Evolutionary conservation across 2,113 vertebrate species (phyloP), one percentile per base, ranked within the genome.

Genomic region (Heterochromis multidens): DNA sequence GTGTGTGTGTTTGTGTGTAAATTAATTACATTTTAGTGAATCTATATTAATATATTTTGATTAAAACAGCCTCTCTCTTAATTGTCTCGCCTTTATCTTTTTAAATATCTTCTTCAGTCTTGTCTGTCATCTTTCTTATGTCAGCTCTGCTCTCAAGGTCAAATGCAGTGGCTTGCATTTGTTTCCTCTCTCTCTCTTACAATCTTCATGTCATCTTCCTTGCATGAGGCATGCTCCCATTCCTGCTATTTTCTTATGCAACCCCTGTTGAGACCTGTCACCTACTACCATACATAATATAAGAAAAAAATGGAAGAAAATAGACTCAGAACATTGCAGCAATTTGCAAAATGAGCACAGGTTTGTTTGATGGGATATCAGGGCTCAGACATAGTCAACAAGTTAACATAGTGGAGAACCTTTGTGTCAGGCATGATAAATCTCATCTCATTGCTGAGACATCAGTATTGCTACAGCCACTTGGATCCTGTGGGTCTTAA

Each of bases 211-310:
- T 90, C 77, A 61, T 92, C 81, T 78, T 90, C 77, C 74, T 60
- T 4, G 40, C 21, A 25, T 9, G 54, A 74, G 86, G 72, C 82
- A 80, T 74, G 54, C 57, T 89, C 40, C 33, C 77, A 67, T 85
- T 86, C 62, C 83, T 72, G 86, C 88, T 62, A 70, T 85, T 87
- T 94, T 90, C 83, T 70, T 46, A 93, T 91, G 93, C 93, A 93
- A 94, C 94, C 95, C 87, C 89, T 57, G 85, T 94, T 92, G 92
- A 90, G 92, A 94, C 76, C 81, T 79, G 88, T 90, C 92, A 91
- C 88, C 92, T 87, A 91, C 88, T 88, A 88, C 84, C 83, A 81
- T 19, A 3, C 12, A 10, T 31, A 40, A 59, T 60, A 67, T 7
- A 67, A 85, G 82, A n/a, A 17, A 37, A 79, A 52, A 77, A 81